Percentiles rank a stretch among this genome's conserved stretches.
These are phyloP conservation scores for Rhingia campestris DNA, from an alignment of 2,888 invertebrate species.

Conservation along the genomic window DNA sequence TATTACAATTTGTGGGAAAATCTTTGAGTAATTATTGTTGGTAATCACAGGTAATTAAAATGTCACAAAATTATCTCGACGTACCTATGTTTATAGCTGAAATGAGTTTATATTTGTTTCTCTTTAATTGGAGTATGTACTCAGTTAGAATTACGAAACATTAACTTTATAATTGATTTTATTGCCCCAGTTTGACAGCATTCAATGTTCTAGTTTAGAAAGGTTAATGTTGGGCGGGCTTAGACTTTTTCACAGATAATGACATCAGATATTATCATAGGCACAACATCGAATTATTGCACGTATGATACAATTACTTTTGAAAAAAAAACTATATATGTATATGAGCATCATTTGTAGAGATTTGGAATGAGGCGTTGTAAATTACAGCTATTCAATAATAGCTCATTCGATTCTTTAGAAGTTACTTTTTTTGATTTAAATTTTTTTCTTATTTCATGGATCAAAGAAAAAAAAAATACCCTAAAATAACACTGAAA, in stretches of 20 bases:
- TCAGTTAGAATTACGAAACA: not conserved
- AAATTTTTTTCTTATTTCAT: no score
- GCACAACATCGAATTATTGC: no score
- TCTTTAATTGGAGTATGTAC: not conserved
- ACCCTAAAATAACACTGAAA: no score
- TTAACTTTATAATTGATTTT: not conserved
- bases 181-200: not conserved
- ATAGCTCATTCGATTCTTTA: no score
- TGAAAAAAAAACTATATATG: no score
- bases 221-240: not conserved
- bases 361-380: no score
- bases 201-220: constrained; percentile 1
- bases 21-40: not conserved
- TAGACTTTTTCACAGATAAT: not conserved
- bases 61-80: not conserved
- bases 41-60: constrained; percentile 1
- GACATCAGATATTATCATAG: no score
- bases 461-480: no score
- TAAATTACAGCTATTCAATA: no score
- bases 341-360: no score
- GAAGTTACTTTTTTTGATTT: no score
- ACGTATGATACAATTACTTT: no score
- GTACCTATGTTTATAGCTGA: not conserved
- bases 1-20: constrained; percentile 7
- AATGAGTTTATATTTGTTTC: not conserved